These are phyloP conservation scores for Athetis lepigone DNA, from an alignment of 2,888 invertebrate species.

Conservation along the genomic window DNA sequence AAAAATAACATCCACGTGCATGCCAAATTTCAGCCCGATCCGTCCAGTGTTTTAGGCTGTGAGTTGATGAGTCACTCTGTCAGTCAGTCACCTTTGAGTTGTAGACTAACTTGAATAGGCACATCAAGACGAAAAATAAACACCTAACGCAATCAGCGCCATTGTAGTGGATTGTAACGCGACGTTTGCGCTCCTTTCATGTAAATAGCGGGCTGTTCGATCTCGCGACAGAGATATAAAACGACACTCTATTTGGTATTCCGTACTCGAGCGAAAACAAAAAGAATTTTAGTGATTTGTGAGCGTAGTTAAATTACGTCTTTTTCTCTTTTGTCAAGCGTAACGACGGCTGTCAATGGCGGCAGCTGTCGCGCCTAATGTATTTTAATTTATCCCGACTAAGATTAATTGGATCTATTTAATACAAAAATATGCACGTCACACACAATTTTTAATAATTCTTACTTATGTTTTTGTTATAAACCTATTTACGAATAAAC, in stretches of 20 bases:
- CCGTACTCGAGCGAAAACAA: slow-evolving; percentile 46
- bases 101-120: slow-evolving; percentile 33
- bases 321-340: slow-evolving; percentile 57
- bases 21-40: too few relatives aligned
- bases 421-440: slow-evolving; percentile 47
- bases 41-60: too few relatives aligned
- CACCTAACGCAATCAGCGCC: slow-evolving; percentile 45
- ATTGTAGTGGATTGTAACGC: slow-evolving; percentile 40
- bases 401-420: slow-evolving; percentile 52
- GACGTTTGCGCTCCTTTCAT: slow-evolving; percentile 23
- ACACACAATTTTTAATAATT: slow-evolving; percentile 34
- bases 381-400: slow-evolving; percentile 58
- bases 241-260: slow-evolving; percentile 34
- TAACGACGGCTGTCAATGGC: slow-evolving; percentile 57
- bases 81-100: too few relatives aligned
- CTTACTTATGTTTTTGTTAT: slow-evolving; percentile 54
- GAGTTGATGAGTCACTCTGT: too few relatives aligned
- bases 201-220: slow-evolving; percentile 45
- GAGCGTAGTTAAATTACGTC: slow-evolving; percentile 55
- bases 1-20: too few relatives aligned
- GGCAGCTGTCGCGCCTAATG: slow-evolving; percentile 57
- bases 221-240: slow-evolving; percentile 29
- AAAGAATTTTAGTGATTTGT: slow-evolving; percentile 62
- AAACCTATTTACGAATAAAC: slow-evolving; percentile 56
- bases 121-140: slow-evolving; percentile 40